These are phyloP conservation scores for Microplitis demolitor DNA, from an alignment of 1,140 invertebrate genomes.

Conservation along the genomic window DNA sequence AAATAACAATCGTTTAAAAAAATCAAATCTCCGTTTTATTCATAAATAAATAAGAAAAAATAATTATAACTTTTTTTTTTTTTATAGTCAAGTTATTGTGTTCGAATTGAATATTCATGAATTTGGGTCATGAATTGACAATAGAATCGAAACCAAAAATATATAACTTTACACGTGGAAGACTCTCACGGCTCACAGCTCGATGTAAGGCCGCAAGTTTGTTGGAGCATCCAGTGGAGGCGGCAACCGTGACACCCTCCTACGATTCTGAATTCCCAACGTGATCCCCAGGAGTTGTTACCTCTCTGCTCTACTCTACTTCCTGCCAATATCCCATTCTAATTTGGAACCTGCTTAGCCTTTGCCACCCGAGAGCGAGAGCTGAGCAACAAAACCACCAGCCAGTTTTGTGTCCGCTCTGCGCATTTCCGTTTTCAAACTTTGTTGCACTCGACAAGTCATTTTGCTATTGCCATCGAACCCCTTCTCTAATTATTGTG, in stretches of 20 bases:
- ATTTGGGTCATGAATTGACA: no score
- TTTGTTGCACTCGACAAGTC: neutral
- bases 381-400: no score
- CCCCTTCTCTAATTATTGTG: neutral
- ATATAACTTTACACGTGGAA: neutral
- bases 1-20: neutral
- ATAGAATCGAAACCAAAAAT: no score
- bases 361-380: slow-evolving; percentile 27
- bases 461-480: neutral
- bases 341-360: slow-evolving; percentile 37
- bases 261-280: slow-evolving; percentile 26
- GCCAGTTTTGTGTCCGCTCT: neutral
- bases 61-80: neutral
- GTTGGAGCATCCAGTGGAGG: slow-evolving; percentile 37
- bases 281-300: slow-evolving; percentile 39
- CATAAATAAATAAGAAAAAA: neutral
- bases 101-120: no score
- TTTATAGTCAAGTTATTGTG: no score
- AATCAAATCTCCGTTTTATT: neutral
- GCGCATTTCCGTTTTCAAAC: neutral
- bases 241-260: slow-evolving; percentile 43
- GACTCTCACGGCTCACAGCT: slow-evolving; percentile 10
- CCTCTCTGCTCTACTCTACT: slow-evolving; percentile 24
- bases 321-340: slow-evolving; percentile 39
- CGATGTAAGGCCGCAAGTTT: slow-evolving; percentile 14